These are phyloP conservation scores for Leptodirus hochenwartii DNA, from an alignment of 2,888 invertebrate genomes.

Conservation along the genomic window DNA sequence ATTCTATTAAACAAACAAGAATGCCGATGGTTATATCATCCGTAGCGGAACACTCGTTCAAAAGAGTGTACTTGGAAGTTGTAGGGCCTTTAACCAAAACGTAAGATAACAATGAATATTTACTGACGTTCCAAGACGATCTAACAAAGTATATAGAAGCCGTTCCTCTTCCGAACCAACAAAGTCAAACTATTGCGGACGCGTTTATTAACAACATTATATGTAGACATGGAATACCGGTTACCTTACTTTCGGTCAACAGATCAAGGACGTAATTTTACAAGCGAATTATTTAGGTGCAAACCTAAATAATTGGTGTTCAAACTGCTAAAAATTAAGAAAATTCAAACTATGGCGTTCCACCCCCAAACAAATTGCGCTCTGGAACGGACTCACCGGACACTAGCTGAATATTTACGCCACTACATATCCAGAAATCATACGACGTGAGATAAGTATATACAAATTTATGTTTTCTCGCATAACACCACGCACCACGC, in stretches of 20 bases:
- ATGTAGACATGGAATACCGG: slow-evolving; percentile 12
- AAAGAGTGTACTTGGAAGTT: slow-evolving; percentile 17
- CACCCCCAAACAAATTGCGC: slow-evolving; percentile 11
- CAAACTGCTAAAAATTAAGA: slow-evolving; percentile 9
- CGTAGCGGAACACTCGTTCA: slow-evolving; percentile 16
- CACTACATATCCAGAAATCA: slow-evolving; percentile 10
- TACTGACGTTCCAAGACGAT: slow-evolving; percentile 14
- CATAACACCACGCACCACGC: slow-evolving; percentile 11
- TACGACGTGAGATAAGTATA: slow-evolving; percentile 12
- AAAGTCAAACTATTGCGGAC: slow-evolving; percentile 7
- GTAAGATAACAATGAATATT: slow-evolving; percentile 14
- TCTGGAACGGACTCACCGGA: slow-evolving; percentile 12
- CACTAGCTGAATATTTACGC: slow-evolving; percentile 9
- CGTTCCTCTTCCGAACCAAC: slow-evolving; percentile 9
- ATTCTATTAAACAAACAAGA: slow-evolving; percentile 12
- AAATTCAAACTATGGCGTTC: slow-evolving; percentile 10
- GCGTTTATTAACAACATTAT: slow-evolving; percentile 8
- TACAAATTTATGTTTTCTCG: slow-evolving; percentile 10
- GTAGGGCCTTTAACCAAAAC: slow-evolving; percentile 17
- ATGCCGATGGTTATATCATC: slow-evolving; percentile 19
- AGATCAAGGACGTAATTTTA: slow-evolving; percentile 13
- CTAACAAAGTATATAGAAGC: slow-evolving; percentile 11
- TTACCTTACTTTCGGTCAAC: slow-evolving; percentile 12
- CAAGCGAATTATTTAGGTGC: too few relatives aligned
- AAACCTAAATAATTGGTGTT: too few relatives aligned